Percentiles rank a stretch among this genome's conserved stretches.
Evolutionary conservation across 2,113 vertebrate genomes (phyloP).

Genomic region (Cyrtonyx montezumae): DNA sequence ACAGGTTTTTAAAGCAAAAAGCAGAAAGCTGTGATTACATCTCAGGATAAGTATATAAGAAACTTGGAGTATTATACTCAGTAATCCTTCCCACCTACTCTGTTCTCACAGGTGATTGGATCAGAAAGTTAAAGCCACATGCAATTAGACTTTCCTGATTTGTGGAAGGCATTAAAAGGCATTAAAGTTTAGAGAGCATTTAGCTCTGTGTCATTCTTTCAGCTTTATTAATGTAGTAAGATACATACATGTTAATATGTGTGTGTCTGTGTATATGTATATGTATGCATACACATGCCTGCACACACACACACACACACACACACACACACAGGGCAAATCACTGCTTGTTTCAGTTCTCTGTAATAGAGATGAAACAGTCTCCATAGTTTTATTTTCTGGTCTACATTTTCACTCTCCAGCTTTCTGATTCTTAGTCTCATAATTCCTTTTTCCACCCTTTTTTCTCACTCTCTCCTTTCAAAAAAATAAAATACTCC

Average conservation of each 20-base stretch:
- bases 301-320: background rate
- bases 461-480: background rate
- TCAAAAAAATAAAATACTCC: background rate
- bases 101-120: background rate
- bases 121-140: background rate
- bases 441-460: accelerated
- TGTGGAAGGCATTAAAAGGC: background rate
- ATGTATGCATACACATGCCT: background rate
- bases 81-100: background rate
- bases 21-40: background rate
- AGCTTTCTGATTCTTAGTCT: background rate
- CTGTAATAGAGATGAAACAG: background rate
- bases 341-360: background rate
- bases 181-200: background rate
- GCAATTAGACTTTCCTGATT: background rate
- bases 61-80: background rate
- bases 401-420: background rate
- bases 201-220: background rate
- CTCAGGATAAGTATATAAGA: background rate
- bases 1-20: constrained; percentile 42
- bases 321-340: background rate
- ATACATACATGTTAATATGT: background rate
- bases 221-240: background rate
- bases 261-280: background rate
- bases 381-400: background rate